These are phyloP conservation scores for Dione vanillae DNA, from an alignment of 2,888 invertebrate species.

Conservation along the genomic window DNA sequence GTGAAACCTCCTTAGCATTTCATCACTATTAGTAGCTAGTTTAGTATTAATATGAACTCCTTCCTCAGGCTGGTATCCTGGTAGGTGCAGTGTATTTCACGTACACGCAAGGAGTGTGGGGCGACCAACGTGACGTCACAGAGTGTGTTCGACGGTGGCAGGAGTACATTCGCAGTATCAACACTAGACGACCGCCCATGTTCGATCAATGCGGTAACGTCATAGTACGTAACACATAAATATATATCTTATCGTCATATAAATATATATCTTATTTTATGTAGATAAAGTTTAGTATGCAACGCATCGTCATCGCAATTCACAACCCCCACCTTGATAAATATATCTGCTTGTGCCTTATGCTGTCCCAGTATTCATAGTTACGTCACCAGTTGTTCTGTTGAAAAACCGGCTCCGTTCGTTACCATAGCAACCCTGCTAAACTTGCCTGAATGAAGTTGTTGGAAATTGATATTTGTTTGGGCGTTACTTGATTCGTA, in stretches of 20 bases:
- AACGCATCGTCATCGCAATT: background rate
- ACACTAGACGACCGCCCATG: constrained; percentile 71
- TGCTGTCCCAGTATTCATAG: constrained; percentile 67
- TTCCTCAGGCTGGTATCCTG: constrained; percentile 73
- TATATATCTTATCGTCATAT: constrained; percentile 24
- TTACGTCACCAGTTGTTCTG: constrained; percentile 70
- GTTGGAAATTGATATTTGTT: background rate
- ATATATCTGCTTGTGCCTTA: constrained; percentile 51
- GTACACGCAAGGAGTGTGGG: constrained; percentile 79
- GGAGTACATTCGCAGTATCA: constrained; percentile 73
- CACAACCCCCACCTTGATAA: constrained; percentile 21
- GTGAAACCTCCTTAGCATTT: constrained; percentile 61
- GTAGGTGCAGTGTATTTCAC: constrained; percentile 76
- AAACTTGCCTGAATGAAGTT: background rate
- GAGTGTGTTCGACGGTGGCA: constrained; percentile 75
- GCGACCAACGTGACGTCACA: constrained; percentile 73
- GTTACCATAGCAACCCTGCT: constrained; percentile 43
- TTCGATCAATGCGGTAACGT: constrained; percentile 75
- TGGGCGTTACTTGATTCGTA: background rate
- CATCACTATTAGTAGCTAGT: constrained; percentile 61
- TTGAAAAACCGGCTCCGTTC: constrained; percentile 35
- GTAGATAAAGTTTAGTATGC: constrained; percentile 23
- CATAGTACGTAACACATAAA: constrained; percentile 61
- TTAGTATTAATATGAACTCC: constrained; percentile 40
- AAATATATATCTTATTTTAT: constrained; percentile 13